These are phyloP conservation scores for Odobenus rosmarus DNA, from an alignment of 2,113 vertebrate genomes.

Conservation along the genomic window DNA sequence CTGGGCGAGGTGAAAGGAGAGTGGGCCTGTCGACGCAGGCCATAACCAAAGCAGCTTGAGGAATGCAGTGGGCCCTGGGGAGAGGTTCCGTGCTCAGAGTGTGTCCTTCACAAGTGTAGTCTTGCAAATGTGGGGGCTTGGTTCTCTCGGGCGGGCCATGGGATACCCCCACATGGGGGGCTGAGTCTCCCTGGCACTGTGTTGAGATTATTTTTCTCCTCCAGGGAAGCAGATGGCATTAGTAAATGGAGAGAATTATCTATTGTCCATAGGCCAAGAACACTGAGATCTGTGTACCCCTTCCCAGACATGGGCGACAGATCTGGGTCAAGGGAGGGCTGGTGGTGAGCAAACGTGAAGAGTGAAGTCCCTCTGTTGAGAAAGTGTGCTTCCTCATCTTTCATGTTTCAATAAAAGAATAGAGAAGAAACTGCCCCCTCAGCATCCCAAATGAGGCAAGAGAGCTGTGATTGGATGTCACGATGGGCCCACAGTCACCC, in stretches of 20 bases:
- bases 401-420: neutral
- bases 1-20: no score
- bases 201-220: neutral
- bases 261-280: neutral
- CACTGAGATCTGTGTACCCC: neutral
- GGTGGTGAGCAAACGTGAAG: neutral
- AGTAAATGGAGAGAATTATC: neutral
- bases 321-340: neutral
- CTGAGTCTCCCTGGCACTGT: neutral
- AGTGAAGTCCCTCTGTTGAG: neutral
- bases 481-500: fast-evolving
- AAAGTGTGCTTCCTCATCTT: fast-evolving
- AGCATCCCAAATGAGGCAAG: neutral
- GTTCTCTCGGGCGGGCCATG: fast-evolving
- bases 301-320: neutral
- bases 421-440: neutral
- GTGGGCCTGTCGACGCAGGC: no score
- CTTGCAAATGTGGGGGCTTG: fast-evolving
- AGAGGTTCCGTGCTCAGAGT: neutral
- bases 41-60: fast-evolving
- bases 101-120: neutral
- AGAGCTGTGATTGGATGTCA: neutral
- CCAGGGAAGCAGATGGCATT: neutral
- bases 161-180: fast-evolving
- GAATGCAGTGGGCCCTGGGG: neutral